Conservation (phyloP, 2,797 vertebrate genomes). For the Catharus ustulatus region DNA sequence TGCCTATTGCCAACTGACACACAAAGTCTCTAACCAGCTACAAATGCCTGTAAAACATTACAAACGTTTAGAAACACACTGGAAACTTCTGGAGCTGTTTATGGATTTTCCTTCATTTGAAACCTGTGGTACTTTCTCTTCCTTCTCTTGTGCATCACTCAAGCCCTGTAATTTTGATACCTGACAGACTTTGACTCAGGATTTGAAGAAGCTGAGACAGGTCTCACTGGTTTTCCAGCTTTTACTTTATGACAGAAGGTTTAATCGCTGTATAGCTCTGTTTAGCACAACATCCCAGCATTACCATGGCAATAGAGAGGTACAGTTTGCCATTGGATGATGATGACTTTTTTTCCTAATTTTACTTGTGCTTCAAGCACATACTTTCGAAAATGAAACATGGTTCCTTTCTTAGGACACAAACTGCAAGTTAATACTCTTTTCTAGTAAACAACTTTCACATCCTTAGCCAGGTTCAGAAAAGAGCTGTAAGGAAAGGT, state of each 20-base stretch:
- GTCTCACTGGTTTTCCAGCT: conserved; percentile 4
- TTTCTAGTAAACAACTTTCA: background rate
- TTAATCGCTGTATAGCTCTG: background rate
- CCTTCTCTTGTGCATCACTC: background rate
- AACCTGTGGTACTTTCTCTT: background rate
- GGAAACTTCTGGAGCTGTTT: background rate
- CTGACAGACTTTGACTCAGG: background rate
- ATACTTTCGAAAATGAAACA: conserved; percentile 34
- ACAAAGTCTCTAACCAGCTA: background rate
- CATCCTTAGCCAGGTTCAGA: background rate
- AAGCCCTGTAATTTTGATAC: background rate
- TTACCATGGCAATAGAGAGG: conserved; percentile 61
- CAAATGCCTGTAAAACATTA: background rate
- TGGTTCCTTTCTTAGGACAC: background rate
- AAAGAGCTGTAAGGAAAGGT: background rate
- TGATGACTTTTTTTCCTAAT: conserved; percentile 8
- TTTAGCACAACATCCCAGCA: conserved; percentile 51
- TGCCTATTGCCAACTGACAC: background rate
- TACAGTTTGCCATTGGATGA: conserved; percentile 26
- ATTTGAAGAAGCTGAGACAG: background rate
- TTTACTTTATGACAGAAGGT: background rate
- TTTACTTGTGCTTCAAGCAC: conserved; percentile 22
- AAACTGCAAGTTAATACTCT: background rate
- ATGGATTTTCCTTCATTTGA: background rate
- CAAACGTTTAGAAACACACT: background rate